Evolutionary conservation across 1,140 invertebrate genomes (phyloP), one percentile per base, ranked within the genome.

Genomic region (Bilobella aurantiaca): DNA sequence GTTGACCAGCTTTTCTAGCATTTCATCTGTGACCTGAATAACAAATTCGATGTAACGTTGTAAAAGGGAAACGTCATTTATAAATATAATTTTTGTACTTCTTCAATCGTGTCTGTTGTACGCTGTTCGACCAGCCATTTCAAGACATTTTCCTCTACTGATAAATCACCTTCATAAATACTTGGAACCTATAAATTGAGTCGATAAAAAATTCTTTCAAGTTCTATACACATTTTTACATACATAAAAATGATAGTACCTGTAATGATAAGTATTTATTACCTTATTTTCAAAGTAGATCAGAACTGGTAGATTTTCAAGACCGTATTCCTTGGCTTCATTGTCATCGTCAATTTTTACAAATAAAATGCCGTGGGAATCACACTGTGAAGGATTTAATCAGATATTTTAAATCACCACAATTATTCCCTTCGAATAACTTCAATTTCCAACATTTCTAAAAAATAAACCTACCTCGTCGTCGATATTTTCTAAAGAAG

Each of bases 101-200:
- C 91, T 81, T 95, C 92, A 69, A 96, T 96, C 0, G 91, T 94
- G 37, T 91, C 91, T 0, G 88, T 86, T 74, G 87, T 88, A 76
- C 93, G 93, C 75, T 95, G 92, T 73, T 92, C 84, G 66, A 95
- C 83, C 1, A 96, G 79, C 93, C 92, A 95, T 72, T 88, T 83
- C 2, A 95, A 78, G 3, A 96, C 91, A 80, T 92, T 88, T 70
- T 95, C 89, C 79, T 95, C 91, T 75, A 93, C 91, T 77, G 34
- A 42, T 18, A 42, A 42, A 18, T 42, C 90, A 37, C 91, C 81
- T 81, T 66, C 25, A 71, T 74, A 69, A 31, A 64, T 62, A 29
- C 62, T 65, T 1, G 70, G 68, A 14, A 69, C 66, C 25, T 31
- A 29, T 42, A 42, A 42, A 12, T 42, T 42, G n/a, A 42, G 8